Evolutionary conservation across 2,113 vertebrate species (phyloP).

Genomic region (Passer montanus): DNA sequence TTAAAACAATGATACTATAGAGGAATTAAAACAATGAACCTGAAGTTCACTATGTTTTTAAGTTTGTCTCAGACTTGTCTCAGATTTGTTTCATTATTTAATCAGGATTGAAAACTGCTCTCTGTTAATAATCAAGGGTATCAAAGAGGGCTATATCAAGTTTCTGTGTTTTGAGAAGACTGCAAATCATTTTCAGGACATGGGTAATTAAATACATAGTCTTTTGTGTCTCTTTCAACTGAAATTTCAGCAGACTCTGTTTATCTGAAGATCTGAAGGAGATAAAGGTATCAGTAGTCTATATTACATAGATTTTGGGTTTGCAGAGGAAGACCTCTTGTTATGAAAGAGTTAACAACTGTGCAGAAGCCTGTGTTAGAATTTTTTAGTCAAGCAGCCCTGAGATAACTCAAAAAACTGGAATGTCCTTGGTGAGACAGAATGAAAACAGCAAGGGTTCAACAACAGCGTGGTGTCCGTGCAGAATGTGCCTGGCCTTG

Average conservation of each 20-base stretch:
- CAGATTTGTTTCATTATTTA: not conserved
- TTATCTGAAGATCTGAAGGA: slow-evolving; percentile 27
- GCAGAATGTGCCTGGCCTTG: not conserved
- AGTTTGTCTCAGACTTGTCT: not conserved
- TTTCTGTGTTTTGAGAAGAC: slow-evolving; percentile 45
- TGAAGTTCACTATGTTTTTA: not conserved
- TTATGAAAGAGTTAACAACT: not conserved
- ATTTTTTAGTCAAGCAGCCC: not conserved
- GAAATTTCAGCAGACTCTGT: slow-evolving; percentile 28
- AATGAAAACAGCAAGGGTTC: not conserved
- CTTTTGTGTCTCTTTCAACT: not conserved
- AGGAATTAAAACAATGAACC: not conserved
- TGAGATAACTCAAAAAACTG: not conserved
- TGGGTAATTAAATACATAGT: not conserved
- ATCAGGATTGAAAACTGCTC: not conserved
- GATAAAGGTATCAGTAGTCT: not conserved
- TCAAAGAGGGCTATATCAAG: slow-evolving; percentile 11
- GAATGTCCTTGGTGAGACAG: not conserved
- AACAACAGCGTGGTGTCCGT: rapidly evolving
- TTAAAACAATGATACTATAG: not conserved
- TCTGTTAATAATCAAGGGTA: slow-evolving; percentile 8
- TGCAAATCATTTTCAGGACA: slow-evolving; percentile 10
- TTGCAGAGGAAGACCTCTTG: not conserved
- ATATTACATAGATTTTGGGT: not conserved
- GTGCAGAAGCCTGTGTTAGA: not conserved